Base-by-base conservation (phyloP, 2,888 invertebrate genomes). In the Caenorhabditis plicata region DNA sequence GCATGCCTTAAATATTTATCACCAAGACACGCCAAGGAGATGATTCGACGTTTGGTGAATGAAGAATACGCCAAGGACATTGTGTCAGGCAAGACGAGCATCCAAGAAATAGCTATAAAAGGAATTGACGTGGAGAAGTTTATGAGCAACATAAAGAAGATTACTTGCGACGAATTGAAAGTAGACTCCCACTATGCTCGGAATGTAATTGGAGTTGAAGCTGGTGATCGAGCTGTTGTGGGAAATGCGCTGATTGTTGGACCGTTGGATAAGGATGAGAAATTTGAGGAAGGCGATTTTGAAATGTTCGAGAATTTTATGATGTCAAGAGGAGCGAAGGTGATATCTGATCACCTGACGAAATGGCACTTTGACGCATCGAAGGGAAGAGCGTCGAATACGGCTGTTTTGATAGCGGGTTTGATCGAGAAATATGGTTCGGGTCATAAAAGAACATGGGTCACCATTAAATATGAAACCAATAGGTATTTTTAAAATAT, bases 201-300 rank as follows among this genome's bases (percentile, higher is more conserved):
- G 68, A 86, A 88, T 47, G 88, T 89, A 8, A 82, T 94, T 20
- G 87, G 87, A 26, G 83, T 94, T 62, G 82, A 85, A 19, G 84
- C 86, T 13, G 87, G 89, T 3, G 86, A 86, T 43, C 86, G 88
- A 58, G 89, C 88, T 0, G 84, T 96, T 3, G 85, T 94, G 15
- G 88, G 89, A 52, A 96, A 96, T 84, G 92, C 94, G 11, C 86
- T 91, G 61, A 85, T 94, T 27, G 71, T 75, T 41, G 64, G 67
- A n/a, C 67, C 66, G n/a, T 49, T 73, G 25, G 50, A 60, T 26
- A 51, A 35, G 19, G 51, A 53, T 25, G 84, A 85, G 20, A 94
- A 95, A 81, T 83, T 83, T 20, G 87, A 88, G 3, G 84, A 86
- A 27, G 93, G 94, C 46, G 96, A 98, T 84, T 93, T 93, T 81